Evolutionary conservation across 1,140 invertebrate species (phyloP).

Genomic region (Drosophila sechellia): DNA sequence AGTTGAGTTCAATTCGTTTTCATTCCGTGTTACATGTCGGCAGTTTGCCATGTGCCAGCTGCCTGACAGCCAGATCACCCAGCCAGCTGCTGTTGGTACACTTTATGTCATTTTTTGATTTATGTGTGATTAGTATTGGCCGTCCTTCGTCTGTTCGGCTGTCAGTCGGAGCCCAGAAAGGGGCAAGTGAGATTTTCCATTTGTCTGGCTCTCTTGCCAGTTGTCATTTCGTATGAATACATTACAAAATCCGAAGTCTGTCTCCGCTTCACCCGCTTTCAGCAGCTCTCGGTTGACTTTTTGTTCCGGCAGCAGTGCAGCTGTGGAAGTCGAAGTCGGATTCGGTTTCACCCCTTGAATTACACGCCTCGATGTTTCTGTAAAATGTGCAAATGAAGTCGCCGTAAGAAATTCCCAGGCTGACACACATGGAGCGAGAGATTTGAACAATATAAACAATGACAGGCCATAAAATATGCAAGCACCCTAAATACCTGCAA

Average conservation of each 20-base stretch:
- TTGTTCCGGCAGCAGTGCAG: slow-evolving; percentile 16
- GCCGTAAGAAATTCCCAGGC: slow-evolving; percentile 44
- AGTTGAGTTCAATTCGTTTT: slow-evolving; percentile 20
- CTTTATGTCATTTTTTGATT: slow-evolving; percentile 72
- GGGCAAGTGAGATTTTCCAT: slow-evolving; percentile 74
- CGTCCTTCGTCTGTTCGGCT: slow-evolving; percentile 21
- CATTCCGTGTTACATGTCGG: slow-evolving; percentile 44
- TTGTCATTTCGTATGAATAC: slow-evolving; percentile 81
- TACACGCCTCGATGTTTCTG: slow-evolving; percentile 73
- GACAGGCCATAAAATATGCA: slow-evolving; percentile 76
- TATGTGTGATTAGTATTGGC: slow-evolving; percentile 69
- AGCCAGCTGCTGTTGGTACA: slow-evolving; percentile 56
- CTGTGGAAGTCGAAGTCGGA: neutral
- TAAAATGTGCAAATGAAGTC: slow-evolving; percentile 81
- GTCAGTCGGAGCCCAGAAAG: slow-evolving; percentile 21
- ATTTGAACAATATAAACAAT: slow-evolving; percentile 68
- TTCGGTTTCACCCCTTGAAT: slow-evolving; percentile 45
- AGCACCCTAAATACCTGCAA: slow-evolving; percentile 57
- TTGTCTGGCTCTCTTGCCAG: slow-evolving; percentile 73
- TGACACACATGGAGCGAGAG: slow-evolving; percentile 21
- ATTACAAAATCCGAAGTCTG: slow-evolving; percentile 51
- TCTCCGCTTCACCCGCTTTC: slow-evolving; percentile 41
- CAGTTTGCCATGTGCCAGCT: slow-evolving; percentile 43
- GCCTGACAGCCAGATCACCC: slow-evolving; percentile 34
- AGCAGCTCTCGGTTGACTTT: slow-evolving; percentile 58